Conservation (phyloP, 2,113 vertebrate genomes). For the Toxostoma redivivum region DNA sequence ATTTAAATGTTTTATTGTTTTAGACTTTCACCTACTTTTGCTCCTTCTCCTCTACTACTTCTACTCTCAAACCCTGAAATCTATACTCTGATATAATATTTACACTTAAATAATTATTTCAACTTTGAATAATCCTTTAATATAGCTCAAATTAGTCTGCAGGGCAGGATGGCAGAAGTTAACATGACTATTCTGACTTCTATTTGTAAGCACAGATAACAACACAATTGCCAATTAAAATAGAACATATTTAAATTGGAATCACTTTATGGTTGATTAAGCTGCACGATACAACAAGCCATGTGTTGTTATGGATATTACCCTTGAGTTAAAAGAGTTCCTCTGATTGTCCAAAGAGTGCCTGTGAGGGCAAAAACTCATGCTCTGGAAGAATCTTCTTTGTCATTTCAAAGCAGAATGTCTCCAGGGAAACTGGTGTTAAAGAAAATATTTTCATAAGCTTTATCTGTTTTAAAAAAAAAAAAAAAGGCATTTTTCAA, state of each 20-base stretch:
- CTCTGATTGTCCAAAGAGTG: neutral
- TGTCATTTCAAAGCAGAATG: neutral
- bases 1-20: neutral
- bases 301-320: neutral
- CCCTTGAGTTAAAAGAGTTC: neutral
- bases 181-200: conserved; percentile 24
- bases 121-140: neutral
- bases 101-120: neutral
- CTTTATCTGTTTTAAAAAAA: neutral
- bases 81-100: neutral
- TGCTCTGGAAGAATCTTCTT: neutral
- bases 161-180: conserved; percentile 48
- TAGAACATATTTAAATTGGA: neutral
- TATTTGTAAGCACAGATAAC: neutral
- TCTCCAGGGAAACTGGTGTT: neutral
- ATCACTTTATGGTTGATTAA: conserved; percentile 23
- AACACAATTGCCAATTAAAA: conserved; percentile 28
- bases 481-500: neutral
- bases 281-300: neutral
- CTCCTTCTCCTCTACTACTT: neutral
- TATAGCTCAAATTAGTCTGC: neutral
- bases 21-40: neutral
- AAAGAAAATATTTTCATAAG: neutral
- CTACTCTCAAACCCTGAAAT: neutral
- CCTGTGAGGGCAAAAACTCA: neutral